Conservation (phyloP, 2,113 vertebrate species). For the Oreochromis aureus region DNA sequence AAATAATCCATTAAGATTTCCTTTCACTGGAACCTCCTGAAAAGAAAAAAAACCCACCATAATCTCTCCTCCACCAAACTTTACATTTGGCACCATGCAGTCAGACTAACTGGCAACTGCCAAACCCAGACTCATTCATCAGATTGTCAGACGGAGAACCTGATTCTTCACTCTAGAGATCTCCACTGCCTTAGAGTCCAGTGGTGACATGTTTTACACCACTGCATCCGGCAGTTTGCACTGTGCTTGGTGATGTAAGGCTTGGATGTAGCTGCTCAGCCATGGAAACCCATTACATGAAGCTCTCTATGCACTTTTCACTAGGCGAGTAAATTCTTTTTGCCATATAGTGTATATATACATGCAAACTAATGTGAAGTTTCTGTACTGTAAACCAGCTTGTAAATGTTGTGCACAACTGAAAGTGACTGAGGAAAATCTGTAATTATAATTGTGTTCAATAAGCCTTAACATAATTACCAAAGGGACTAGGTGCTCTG, state of each 20-base stretch:
- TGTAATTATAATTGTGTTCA: constrained; percentile 36
- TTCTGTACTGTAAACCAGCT: neutral
- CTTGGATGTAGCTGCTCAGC: neutral
- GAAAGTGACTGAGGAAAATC: constrained; percentile 16
- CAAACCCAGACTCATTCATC: neutral
- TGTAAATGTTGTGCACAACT: constrained; percentile 5
- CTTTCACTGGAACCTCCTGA: neutral
- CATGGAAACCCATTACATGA: neutral
- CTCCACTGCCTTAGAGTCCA: neutral
- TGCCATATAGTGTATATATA: neutral
- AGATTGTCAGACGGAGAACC: neutral
- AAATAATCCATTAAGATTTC: neutral
- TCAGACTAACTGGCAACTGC: neutral
- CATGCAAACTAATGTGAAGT: neutral
- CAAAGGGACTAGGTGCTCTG: neutral
- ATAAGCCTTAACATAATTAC: constrained; percentile 34
- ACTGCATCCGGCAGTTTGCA: rapidly evolving
- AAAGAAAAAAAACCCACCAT: neutral
- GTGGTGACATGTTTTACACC: neutral
- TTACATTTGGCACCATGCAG: neutral
- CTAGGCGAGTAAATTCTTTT: neutral
- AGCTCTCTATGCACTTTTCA: neutral
- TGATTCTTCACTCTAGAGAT: neutral
- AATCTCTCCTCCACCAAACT: neutral
- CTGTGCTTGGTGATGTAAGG: neutral